Conservation (phyloP, 2,113 vertebrate genomes). For the Tachuris rubrigastra region DNA sequence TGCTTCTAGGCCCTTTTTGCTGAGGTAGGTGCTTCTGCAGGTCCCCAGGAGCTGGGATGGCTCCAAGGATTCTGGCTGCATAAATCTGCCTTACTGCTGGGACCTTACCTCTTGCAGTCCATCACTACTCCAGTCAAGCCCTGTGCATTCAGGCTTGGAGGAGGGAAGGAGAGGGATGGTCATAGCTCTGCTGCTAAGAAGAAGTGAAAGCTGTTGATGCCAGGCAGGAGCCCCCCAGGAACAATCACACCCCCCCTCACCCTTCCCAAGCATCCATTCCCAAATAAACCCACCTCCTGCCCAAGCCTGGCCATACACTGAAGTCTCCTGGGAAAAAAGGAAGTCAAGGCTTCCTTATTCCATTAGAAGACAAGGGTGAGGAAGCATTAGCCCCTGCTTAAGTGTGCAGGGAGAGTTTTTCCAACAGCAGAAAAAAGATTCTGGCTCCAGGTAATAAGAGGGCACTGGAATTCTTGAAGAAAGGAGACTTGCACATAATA, state of each 20-base stretch:
- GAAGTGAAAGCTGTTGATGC: background rate
- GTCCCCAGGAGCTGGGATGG: too few relatives aligned
- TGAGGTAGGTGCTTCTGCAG: background rate
- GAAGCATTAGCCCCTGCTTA: background rate
- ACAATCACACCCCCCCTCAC: background rate
- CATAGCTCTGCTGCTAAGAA: accelerated
- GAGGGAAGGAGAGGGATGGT: background rate
- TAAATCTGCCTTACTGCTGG: background rate
- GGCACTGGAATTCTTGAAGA: background rate
- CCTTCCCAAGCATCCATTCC: background rate
- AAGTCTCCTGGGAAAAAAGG: background rate
- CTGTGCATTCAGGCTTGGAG: accelerated
- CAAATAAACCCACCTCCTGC: background rate
- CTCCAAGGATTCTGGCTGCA: background rate
- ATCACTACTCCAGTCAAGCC: accelerated
- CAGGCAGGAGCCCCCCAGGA: too few relatives aligned
- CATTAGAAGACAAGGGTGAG: background rate
- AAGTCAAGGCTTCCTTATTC: background rate
- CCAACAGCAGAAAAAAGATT: background rate
- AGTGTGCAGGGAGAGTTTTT: background rate
- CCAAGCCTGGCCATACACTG: accelerated
- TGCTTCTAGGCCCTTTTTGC: background rate
- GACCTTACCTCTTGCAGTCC: background rate
- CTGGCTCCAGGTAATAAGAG: background rate
- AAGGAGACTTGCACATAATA: background rate